Conservation (phyloP, 2,888 invertebrate species). For the Amiota mariae region DNA sequence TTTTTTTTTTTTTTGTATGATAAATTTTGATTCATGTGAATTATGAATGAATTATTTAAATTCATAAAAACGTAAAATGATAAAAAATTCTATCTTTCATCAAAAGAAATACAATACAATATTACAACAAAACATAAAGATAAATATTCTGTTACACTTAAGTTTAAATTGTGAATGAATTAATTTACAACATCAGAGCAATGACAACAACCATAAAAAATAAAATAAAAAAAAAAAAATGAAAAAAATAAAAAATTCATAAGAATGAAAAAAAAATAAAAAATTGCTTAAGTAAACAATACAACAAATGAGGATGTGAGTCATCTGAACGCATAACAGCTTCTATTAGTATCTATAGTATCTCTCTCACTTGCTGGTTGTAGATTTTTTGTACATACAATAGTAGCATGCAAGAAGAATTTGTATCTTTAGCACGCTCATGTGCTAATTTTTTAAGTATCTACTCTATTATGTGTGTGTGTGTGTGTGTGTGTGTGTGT, state of each 20-base stretch:
- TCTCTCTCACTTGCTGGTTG: no score
- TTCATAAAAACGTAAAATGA: no score
- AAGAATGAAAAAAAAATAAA: background rate
- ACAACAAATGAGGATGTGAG: slow-evolving; percentile 26
- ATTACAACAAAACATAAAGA: no score
- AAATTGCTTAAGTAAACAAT: slow-evolving; percentile 5
- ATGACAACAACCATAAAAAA: background rate
- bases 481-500: slow-evolving; percentile 1
- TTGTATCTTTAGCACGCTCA: background rate
- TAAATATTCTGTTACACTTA: no score
- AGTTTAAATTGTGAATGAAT: slow-evolving; percentile 21
- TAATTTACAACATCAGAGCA: slow-evolving; percentile 30
- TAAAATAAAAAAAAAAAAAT: background rate
- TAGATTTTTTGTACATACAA: no score
- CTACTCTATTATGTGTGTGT: background rate
- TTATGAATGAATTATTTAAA: no score
- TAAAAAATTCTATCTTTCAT: no score
- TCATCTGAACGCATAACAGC: slow-evolving; percentile 8
- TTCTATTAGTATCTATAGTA: no score
- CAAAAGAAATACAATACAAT: no score
- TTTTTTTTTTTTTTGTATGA: no score
- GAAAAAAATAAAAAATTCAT: background rate
- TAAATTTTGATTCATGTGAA: no score
- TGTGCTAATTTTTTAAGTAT: slow-evolving; percentile 17
- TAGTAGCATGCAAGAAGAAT: background rate